These are phyloP conservation scores for Mayetiola destructor DNA, from an alignment of 2,888 invertebrate species.

Conservation along the genomic window DNA sequence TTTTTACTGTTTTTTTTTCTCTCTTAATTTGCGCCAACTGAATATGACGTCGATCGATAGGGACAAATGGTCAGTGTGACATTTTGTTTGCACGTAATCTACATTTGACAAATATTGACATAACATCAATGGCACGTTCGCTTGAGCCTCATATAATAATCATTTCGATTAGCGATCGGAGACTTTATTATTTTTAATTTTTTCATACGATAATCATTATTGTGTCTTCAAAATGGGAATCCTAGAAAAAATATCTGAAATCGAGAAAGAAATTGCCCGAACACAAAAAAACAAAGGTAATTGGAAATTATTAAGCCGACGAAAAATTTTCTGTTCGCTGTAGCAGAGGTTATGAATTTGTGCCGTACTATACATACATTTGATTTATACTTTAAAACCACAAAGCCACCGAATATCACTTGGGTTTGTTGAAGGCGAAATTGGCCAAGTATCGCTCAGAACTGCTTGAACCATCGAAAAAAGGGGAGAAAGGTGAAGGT, in stretches of 20 bases:
- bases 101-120: too few species aligned
- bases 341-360: conserved; percentile 3
- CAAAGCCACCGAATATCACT: conserved; percentile 97
- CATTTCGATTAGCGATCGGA: too few species aligned
- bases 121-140: too few species aligned
- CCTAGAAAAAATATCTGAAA: conserved; percentile 95
- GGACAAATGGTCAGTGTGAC: too few species aligned
- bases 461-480: conserved; percentile 84
- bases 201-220: too few species aligned
- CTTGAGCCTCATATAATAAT: too few species aligned
- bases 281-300: conserved; percentile 99
- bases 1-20: too few species aligned
- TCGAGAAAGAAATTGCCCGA: conserved; percentile 93
- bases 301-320: conserved; percentile 15
- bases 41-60: too few species aligned
- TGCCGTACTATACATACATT: background rate
- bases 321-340: background rate
- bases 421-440: conserved; percentile 94
- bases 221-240: conserved; percentile 66
- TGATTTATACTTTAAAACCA: background rate
- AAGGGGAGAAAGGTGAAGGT: conserved; percentile 89
- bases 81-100: too few species aligned
- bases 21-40: too few species aligned
- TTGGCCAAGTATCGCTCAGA: conserved; percentile 90
- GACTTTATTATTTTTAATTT: too few species aligned